These are phyloP conservation scores for Pteronura brasiliensis DNA, from an alignment of 2,113 vertebrate genomes.

Conservation along the genomic window DNA sequence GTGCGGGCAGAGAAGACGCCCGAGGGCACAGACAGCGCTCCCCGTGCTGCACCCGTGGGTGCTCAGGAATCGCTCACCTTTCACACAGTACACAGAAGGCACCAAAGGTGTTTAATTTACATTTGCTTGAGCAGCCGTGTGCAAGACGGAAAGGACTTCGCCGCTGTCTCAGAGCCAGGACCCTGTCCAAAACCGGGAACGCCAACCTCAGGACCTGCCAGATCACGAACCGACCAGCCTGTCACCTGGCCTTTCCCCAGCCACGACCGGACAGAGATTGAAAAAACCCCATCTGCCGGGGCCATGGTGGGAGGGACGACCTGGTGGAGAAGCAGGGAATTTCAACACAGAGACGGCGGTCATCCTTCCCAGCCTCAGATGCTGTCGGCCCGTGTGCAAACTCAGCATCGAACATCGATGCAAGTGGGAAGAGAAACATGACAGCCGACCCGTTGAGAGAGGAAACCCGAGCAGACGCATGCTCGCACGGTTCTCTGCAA, in stretches of 20 bases:
- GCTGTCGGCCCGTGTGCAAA: accelerated
- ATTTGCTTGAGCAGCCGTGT: neutral
- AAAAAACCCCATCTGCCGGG: neutral
- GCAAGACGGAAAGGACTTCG: neutral
- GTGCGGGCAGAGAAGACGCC: neutral
- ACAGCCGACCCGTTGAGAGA: accelerated
- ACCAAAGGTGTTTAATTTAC: neutral
- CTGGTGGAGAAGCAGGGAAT: no score
- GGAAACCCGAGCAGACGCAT: neutral
- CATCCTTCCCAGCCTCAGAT: no score
- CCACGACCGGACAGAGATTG: accelerated
- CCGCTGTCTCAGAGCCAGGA: no score
- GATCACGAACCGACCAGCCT: no score
- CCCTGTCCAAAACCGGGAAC: no score
- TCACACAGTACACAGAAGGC: neutral
- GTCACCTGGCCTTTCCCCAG: accelerated
- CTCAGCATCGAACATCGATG: accelerated
- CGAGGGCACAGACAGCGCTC: accelerated
- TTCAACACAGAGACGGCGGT: no score
- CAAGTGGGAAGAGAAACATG: accelerated
- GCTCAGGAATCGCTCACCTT: neutral
- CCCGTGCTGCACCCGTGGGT: no score
- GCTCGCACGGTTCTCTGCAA: accelerated
- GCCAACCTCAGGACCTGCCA: accelerated
- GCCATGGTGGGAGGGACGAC: accelerated